A percentile compares a stretch with the other conserved stretches of the same genome.
These are phyloP conservation scores for Petrocephalus schoutedeni DNA, from an alignment of 2,797 vertebrate species.

Conservation along the genomic window DNA sequence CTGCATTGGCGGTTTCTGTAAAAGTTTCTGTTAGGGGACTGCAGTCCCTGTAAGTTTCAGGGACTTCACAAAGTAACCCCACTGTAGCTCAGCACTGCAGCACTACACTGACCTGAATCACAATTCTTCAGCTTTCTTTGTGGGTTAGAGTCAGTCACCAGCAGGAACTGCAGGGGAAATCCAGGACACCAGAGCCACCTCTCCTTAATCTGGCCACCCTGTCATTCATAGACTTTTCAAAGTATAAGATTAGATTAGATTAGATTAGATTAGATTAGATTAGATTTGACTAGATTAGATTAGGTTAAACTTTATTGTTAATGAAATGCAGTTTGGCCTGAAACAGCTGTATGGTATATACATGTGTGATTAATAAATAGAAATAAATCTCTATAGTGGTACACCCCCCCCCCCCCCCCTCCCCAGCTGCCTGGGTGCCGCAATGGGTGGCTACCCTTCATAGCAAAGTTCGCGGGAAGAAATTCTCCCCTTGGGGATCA, in stretches of 20 bases:
- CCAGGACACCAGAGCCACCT: not conserved
- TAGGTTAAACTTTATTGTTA: not conserved
- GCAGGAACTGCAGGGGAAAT: not conserved
- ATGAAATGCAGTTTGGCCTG: not conserved
- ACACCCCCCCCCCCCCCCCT: not conserved
- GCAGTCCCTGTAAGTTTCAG: not conserved
- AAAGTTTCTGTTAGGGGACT: not conserved
- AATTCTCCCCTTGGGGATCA: too few relatives aligned
- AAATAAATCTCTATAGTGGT: not conserved
- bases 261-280: not conserved
- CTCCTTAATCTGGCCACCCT: not conserved
- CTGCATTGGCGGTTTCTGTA: not conserved
- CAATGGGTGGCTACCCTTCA: too few relatives aligned
- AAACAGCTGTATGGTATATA: not conserved
- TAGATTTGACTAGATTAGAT: not conserved
- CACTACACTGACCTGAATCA: slow-evolving; percentile 14
- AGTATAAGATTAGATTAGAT: not conserved
- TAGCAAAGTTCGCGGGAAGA: too few relatives aligned
- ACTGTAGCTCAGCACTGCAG: not conserved
- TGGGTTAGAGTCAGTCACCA: not conserved
- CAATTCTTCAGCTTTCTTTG: not conserved
- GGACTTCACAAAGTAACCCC: not conserved
- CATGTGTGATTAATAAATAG: not conserved
- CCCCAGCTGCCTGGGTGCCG: too few relatives aligned
- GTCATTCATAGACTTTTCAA: not conserved